Evolutionary conservation across 2,888 invertebrate genomes (phyloP).

Genomic region (Tetanocera ferruginea): DNA sequence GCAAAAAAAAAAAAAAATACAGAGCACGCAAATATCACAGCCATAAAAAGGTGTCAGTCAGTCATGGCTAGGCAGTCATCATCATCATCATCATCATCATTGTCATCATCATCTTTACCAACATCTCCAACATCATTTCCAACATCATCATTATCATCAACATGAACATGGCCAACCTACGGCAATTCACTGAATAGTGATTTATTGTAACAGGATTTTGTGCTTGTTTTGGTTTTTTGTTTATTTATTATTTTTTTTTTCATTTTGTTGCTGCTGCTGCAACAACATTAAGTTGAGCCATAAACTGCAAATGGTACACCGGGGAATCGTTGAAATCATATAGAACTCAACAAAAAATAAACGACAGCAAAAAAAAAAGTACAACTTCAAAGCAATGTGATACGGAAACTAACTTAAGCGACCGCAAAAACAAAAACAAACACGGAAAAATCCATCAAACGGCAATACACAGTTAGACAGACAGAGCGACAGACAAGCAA

Average conservation of each 20-base stretch:
- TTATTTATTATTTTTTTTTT: background rate
- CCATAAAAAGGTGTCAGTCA: too few relatives aligned
- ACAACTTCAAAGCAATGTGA: background rate
- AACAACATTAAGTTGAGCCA: constrained; percentile 54
- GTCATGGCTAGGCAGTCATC: too few relatives aligned
- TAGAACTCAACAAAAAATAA: background rate
- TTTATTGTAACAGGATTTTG: background rate
- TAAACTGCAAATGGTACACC: constrained; percentile 62
- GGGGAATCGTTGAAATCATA: constrained; percentile 57
- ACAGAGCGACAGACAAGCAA: background rate
- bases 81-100: too few relatives aligned
- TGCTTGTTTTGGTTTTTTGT: background rate
- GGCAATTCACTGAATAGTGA: background rate
- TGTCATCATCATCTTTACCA: too few relatives aligned
- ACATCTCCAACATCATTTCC: too few relatives aligned
- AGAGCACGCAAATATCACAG: too few relatives aligned
- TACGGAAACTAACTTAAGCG: background rate
- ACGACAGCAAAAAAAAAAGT: background rate
- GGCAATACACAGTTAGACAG: background rate
- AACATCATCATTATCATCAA: too few relatives aligned
- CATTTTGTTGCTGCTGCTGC: background rate
- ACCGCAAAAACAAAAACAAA: background rate
- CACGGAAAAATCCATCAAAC: background rate
- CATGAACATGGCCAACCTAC: too few relatives aligned
- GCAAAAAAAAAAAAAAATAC: too few relatives aligned